Base-by-base conservation (phyloP, 2,113 vertebrate species). In the Polypterus senegalus region DNA sequence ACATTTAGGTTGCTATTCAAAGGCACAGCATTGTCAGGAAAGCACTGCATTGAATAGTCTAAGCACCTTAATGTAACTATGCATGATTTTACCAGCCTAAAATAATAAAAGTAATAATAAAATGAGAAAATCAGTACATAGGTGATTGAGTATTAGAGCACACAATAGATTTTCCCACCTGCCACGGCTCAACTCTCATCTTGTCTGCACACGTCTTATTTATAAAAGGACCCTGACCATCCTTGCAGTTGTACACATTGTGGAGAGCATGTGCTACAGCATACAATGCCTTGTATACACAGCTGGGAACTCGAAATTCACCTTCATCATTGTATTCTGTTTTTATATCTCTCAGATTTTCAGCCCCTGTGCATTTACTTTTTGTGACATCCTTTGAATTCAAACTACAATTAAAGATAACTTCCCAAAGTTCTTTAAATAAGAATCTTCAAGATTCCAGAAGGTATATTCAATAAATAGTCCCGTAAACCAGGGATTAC, bases 241-340 rank as follows among this genome's bases (percentile, higher is more conserved):
- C 70, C 54, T 70, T 4, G 70, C 81, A 83, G 3, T 73, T 71
- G 59, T 80, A 10, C 11, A 81, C 48, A 8, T 62, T 5, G 9
- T 74, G 71, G 6, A 82, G 57, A 10, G 80, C 74, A 63, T 81
- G 57, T 46, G 79, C 79, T 47, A 78, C 61, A 43, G 72, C 52
- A 64, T 76, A 79, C 6, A 77, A 74, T 5, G 69, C 68, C 66
- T 72, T 76, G 57, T 83, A 83, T 6, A 83, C 65, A 62, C 74
- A 77, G 63, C 75, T 76, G 59, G 72, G 74, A 46, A 61, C 48
- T 63, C 76, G 72, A 58, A 76, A 76, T 48, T 69, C 45, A 63
- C 58, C 57, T 52, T 73, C 70, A 3, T 74, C 72, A 45, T 77
- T 77, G 73, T 78, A 80, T 46, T 63, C 67, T 64, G 49, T 83